These are phyloP conservation scores for Holothuria glaberrima DNA, from an alignment of 35 echinoderm and acorn worm species.

Conservation along the genomic window DNA sequence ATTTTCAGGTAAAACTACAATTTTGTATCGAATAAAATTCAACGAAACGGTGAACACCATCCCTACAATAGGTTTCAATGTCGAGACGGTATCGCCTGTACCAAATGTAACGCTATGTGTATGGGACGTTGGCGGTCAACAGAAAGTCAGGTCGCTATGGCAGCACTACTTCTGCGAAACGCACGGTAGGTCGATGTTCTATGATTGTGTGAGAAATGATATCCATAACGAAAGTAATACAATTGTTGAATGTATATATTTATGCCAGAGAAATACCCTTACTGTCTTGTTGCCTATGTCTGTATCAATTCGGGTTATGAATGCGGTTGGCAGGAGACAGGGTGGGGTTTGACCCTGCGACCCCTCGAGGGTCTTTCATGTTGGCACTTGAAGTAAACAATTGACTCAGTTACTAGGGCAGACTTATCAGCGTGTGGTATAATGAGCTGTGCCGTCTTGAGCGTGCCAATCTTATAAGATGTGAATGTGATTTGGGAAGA, in stretches of 20 bases:
- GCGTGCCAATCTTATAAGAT: too few species aligned
- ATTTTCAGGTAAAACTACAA: conserved; percentile 85
- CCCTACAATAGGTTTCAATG: conserved; percentile 91
- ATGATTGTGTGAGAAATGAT: not conserved
- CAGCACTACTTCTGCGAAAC: conserved; percentile 96
- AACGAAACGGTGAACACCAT: conserved; percentile 86
- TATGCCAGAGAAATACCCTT: too few species aligned
- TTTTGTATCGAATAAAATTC: conserved; percentile 82
- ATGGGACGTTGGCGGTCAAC: conserved; percentile 90
- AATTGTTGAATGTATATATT: not conserved
- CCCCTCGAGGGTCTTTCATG: too few species aligned
- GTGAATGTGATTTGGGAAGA: too few species aligned
- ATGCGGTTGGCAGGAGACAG: not conserved
- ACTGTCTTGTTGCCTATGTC: not conserved
- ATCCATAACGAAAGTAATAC: not conserved
- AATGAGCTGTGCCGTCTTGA: too few species aligned
- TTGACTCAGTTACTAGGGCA: too few species aligned
- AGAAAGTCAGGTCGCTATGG: conserved; percentile 87
- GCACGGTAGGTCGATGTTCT: conserved; percentile 51
- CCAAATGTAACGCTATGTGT: conserved; percentile 87
- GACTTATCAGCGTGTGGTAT: too few species aligned
- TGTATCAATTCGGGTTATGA: not conserved
- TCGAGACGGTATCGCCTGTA: conserved; percentile 90
- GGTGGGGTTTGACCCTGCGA: not conserved
- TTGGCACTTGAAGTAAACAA: too few species aligned